A percentile compares a stretch with the other conserved stretches of the same genome.
Conservation (phyloP, 2,888 invertebrate genomes). For the Anthophora plumipes region DNA sequence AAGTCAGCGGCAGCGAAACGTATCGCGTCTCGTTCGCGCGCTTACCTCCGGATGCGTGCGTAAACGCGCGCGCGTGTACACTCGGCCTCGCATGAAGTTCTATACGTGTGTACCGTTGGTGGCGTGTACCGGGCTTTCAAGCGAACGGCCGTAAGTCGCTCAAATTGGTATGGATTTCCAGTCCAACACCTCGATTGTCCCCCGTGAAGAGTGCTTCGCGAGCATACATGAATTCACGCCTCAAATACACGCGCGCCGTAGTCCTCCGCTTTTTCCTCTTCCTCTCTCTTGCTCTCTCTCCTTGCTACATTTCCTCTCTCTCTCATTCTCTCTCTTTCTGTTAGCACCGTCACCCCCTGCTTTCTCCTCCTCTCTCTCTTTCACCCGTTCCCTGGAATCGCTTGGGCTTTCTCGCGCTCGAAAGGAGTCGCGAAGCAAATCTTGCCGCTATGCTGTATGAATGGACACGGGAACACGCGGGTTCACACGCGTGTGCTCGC, state of each 20-base stretch:
- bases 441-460: conserved; percentile 45
- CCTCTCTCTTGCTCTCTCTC: not conserved
- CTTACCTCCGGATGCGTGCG: conserved; percentile 21
- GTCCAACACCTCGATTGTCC: conserved; percentile 85
- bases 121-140: conserved; percentile 73
- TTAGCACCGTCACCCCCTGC: conserved; percentile 18
- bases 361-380: not conserved
- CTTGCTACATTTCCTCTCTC: not conserved
- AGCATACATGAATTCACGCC: conserved; percentile 82
- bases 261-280: conserved; percentile 44
- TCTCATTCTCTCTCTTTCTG: not conserved
- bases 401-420: not conserved
- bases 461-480: conserved; percentile 41
- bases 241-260: conserved; percentile 72
- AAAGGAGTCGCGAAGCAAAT: conserved; percentile 49
- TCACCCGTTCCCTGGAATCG: not conserved
- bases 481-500: conserved; percentile 40
- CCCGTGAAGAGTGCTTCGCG: conserved; percentile 82
- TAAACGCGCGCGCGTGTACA: conserved; percentile 16
- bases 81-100: not conserved
- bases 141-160: conserved; percentile 81
- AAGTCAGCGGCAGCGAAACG: not conserved
- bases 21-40: conserved; percentile 28
- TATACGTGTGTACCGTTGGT: conserved; percentile 37
- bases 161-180: conserved; percentile 85